Evolutionary conservation across 2,113 vertebrate species (phyloP).

Genomic region (Chloroceryle aenea): DNA sequence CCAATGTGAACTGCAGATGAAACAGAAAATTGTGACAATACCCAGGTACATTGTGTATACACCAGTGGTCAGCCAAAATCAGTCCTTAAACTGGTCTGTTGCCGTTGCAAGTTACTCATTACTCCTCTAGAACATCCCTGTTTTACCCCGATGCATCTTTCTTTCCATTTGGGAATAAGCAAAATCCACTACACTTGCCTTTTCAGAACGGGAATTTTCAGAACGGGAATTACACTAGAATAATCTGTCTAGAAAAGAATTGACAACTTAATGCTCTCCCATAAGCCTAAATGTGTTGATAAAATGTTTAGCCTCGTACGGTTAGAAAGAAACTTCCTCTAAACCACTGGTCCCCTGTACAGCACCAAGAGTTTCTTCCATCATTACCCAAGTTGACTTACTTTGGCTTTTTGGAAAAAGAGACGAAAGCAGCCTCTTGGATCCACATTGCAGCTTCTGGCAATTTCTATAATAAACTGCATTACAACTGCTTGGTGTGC

Average conservation of each 20-base stretch:
- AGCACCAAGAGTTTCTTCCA: neutral
- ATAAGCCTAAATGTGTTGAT: neutral
- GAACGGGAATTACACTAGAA: neutral
- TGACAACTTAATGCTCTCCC: neutral
- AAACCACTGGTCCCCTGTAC: neutral
- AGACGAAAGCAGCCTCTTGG: conserved; percentile 94
- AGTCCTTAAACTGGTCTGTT: neutral
- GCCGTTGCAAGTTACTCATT: neutral
- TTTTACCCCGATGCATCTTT: neutral
- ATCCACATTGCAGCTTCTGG: conserved; percentile 88
- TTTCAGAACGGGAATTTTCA: neutral
- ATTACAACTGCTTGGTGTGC: conserved; percentile 96
- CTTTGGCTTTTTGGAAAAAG: conserved; percentile 98
- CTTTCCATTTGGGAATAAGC: neutral
- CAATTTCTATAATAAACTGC: conserved; percentile 99
- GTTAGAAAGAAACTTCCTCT: neutral
- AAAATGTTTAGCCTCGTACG: neutral
- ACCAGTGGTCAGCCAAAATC: neutral
- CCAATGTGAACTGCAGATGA: neutral
- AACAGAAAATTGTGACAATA: neutral
- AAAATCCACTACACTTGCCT: neutral
- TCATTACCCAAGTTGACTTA: conserved; percentile 67
- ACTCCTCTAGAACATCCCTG: neutral
- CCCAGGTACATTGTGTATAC: neutral
- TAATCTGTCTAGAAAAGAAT: neutral